Percentiles rank a stretch among this genome's conserved stretches.
These are phyloP conservation scores for Trichosurus vulpecula DNA, from an alignment of 2,797 vertebrate genomes.

Conservation along the genomic window DNA sequence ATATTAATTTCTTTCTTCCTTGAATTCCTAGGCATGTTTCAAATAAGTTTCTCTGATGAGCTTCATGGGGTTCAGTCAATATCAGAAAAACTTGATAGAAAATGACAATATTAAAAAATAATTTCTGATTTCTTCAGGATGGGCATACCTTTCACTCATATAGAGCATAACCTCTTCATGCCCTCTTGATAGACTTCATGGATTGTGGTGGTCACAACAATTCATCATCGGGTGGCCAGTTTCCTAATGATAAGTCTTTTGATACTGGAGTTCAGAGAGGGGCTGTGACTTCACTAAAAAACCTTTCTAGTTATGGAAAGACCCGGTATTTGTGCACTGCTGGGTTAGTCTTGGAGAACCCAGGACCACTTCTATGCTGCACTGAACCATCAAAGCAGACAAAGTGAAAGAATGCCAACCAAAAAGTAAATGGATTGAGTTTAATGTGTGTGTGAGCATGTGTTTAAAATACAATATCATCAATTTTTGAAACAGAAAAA, in stretches of 20 bases:
- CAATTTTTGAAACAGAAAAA: not conserved
- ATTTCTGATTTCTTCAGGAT: not conserved
- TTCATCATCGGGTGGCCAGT: not conserved
- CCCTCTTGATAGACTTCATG: not conserved
- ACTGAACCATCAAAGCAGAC: not conserved
- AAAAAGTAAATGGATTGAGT: not conserved
- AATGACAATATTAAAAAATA: not conserved
- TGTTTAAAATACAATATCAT: not conserved
- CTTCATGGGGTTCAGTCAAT: not conserved
- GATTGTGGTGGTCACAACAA: not conserved
- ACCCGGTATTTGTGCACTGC: not conserved
- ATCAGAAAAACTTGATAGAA: not conserved
- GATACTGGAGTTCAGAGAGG: not conserved
- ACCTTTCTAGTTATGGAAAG: not conserved
- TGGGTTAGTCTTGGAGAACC: not conserved
- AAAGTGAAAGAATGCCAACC: not conserved
- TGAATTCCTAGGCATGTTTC: constrained; percentile 26
- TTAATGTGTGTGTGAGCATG: not conserved
- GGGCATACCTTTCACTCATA: not conserved
- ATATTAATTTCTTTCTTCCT: constrained; percentile 8
- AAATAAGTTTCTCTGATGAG: not conserved
- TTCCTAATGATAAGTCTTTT: not conserved
- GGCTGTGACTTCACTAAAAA: not conserved
- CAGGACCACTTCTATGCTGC: not conserved
- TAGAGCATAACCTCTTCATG: not conserved